Base-by-base conservation (phyloP, 2,113 vertebrate genomes). In the Menidia beryllina region DNA sequence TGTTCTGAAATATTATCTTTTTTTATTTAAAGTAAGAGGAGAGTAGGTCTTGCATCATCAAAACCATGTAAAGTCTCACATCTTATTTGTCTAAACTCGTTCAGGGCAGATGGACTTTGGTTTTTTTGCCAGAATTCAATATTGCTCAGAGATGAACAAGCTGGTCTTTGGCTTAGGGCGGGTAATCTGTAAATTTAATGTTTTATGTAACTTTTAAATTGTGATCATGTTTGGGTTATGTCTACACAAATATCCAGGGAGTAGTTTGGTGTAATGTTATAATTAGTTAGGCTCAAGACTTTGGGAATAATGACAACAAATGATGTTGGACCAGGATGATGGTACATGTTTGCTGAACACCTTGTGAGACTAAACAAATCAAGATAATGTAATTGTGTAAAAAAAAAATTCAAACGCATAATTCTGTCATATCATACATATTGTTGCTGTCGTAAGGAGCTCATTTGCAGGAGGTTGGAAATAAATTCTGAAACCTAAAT, bases 181-280 rank as follows among this genome's bases (percentile, higher is more conserved):
- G 56, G 79, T 88, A 87, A 91, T 91, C 86, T 90, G 81, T 60
- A 89, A 84, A 84, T 81, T 55, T 61, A 68, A 75, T 90, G 86
- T 87, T 88, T 89, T 86, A 81, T 80, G 77, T 88, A 86, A 88
- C 72, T 82, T 85, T 75, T 61, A 77, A 81, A 80, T 71, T 53
- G 55, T 54, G 63, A 79, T 56, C 83, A 86, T 90, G 88, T 87
- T 86, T 81, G 60, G 53, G 63, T 66, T 59, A 81, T 78, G 68
- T 84, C 71, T 63, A 61, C 72, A 79, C 53, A 88, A 90, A 88
- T 84, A 77, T 55, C 75, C 75, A 69, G 59, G 20, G 69, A 70
- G 68, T 74, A 53, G 41, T 78, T 84, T 74, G 52, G 72, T 80
- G 75, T 83, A 73, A 60, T 68, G 75, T 85, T 27, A 63, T 78